These are phyloP conservation scores for Emydura subglobosa DNA, from an alignment of 2,113 vertebrate genomes.

Conservation along the genomic window DNA sequence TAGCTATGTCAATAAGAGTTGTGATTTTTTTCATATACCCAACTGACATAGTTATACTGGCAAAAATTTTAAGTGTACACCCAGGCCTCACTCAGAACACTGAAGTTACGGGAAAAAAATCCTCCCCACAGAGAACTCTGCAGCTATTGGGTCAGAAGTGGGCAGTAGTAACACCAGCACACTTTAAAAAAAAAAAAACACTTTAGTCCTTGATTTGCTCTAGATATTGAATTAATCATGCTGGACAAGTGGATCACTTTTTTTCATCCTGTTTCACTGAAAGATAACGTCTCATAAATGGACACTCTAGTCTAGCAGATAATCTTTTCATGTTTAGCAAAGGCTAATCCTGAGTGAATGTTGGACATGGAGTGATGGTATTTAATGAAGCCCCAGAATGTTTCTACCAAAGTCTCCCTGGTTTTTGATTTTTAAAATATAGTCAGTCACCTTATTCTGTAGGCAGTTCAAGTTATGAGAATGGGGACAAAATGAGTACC, in stretches of 20 bases:
- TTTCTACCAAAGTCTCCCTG: not conserved
- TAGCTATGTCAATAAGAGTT: not conserved
- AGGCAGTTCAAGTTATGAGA: not conserved
- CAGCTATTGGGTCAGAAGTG: not conserved
- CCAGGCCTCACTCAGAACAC: not conserved
- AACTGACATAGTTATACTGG: not conserved
- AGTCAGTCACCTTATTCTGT: not conserved
- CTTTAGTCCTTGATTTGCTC: not conserved
- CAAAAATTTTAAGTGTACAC: not conserved
- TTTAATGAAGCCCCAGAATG: not conserved
- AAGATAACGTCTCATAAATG: accelerated
- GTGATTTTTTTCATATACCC: not conserved
- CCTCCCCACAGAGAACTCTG: not conserved
- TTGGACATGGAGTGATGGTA: not conserved
- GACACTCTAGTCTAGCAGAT: not conserved
- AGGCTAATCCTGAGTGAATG: not conserved
- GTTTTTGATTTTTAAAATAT: not conserved
- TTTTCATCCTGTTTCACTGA: not conserved
- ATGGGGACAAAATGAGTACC: not conserved
- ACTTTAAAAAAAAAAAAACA: not conserved
- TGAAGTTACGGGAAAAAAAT: not conserved
- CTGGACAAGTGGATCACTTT: not conserved
- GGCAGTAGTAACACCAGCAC: not conserved
- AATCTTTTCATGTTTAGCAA: not conserved
- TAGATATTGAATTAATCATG: not conserved